Conservation (phyloP, 1,140 invertebrate genomes). For the Drosophila novamexicana region DNA sequence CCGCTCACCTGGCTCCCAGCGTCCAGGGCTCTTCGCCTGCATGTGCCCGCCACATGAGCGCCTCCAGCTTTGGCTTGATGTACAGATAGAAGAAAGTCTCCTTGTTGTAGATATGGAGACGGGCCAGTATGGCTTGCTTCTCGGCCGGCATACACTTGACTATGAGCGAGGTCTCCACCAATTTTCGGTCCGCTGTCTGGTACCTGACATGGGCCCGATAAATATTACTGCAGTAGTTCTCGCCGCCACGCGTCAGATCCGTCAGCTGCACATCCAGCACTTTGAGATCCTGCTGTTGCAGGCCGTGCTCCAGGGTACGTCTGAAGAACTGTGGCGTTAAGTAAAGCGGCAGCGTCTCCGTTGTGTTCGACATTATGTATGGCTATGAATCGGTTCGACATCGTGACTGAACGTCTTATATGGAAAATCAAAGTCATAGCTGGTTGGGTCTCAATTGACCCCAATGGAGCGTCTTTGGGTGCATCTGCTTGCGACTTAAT, state of each 20-base stretch:
- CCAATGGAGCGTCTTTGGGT: constrained; percentile 51
- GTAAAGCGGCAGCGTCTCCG: constrained; percentile 58
- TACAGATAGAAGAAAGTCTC: constrained; percentile 74
- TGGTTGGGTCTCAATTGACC: constrained; percentile 54
- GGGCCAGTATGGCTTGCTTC: constrained; percentile 69
- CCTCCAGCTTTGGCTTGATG: constrained; percentile 74
- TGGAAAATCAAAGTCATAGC: constrained; percentile 33
- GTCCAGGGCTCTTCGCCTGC: constrained; percentile 27
- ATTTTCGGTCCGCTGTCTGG: constrained; percentile 29
- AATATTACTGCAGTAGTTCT: constrained; percentile 83
- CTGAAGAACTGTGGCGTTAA: constrained; percentile 67
- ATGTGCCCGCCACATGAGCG: constrained; percentile 61
- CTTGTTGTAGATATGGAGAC: constrained; percentile 76
- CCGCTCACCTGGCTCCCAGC: constrained; percentile 64
- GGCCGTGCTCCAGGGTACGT: constrained; percentile 60
- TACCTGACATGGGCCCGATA: constrained; percentile 66
- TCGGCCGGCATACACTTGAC: constrained; percentile 77
- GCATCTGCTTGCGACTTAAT: constrained; percentile 43
- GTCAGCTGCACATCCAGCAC: constrained; percentile 62
- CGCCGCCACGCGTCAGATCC: constrained; percentile 69
- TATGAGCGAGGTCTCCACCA: constrained; percentile 59
- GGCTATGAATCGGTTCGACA: constrained; percentile 21
- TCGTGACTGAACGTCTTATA: constrained; percentile 43
- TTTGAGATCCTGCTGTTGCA: constrained; percentile 63
- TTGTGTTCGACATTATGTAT: constrained; percentile 52